phyloP scores from a whole-genome alignment of 2,797 vertebrate genomes.

The Passerculus sandwichensis region DNA sequence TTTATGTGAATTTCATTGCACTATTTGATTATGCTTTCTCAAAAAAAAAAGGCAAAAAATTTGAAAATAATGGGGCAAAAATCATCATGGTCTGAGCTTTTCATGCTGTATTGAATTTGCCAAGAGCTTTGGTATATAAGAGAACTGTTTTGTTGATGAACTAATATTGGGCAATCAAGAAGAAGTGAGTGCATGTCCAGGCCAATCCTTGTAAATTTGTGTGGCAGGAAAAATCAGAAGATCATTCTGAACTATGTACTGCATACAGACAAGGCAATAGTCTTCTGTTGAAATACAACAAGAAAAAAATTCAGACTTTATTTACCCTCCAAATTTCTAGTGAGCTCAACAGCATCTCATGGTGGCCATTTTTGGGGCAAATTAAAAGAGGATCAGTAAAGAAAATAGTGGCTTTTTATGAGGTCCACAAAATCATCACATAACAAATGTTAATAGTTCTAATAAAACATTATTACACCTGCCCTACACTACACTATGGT shows the following conservation, averaged over 20 bases:
- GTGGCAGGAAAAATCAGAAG: not conserved
- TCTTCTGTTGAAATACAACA: not conserved
- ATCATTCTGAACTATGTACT: not conserved
- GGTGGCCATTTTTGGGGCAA: not conserved
- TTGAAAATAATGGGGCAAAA: not conserved
- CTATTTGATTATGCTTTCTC: not conserved
- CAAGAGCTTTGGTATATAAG: not conserved
- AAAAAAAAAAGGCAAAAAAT: not conserved
- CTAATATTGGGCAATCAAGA: not conserved
- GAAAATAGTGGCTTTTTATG: not conserved
- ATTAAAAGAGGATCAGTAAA: not conserved
- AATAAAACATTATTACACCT: not conserved
- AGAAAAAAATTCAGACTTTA: not conserved
- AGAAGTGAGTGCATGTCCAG: not conserved
- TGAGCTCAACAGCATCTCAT: not conserved
- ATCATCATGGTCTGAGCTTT: not conserved
- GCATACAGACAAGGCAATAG: not conserved
- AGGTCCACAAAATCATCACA: not conserved
- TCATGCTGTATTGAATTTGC: not conserved
- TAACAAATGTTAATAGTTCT: not conserved
- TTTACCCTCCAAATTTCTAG: not conserved
- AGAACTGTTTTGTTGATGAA: not conserved
- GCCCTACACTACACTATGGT: not conserved
- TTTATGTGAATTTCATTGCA: not conserved
- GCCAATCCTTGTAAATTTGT: not conserved